Evolutionary conservation across 2,113 vertebrate species (phyloP).

Genomic region (Cottus gobio): DNA sequence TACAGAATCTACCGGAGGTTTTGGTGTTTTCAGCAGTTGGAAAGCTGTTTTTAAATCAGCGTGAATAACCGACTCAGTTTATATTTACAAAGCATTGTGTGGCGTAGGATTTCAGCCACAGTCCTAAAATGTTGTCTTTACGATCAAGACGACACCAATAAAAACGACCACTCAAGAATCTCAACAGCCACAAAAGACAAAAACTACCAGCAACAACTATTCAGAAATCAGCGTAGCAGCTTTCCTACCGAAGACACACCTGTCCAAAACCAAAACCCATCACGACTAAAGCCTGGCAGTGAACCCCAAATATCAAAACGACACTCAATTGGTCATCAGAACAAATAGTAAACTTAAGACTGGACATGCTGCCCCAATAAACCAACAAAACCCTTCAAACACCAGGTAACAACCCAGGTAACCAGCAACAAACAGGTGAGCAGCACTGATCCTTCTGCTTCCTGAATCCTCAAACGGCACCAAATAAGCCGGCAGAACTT

Average conservation of each 20-base stretch:
- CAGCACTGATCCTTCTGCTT: not conserved
- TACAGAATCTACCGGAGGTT: slow-evolving; percentile 10
- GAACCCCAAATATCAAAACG: not conserved
- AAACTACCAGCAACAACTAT: not conserved
- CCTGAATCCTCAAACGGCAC: slow-evolving; percentile 2
- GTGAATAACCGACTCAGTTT: slow-evolving; percentile 3
- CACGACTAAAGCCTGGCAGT: not conserved
- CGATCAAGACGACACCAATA: not conserved
- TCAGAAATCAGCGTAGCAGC: not conserved
- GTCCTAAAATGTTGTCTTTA: not conserved
- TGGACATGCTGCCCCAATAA: not conserved
- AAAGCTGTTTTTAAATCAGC: not conserved
- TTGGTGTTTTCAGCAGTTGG: slow-evolving; percentile 14
- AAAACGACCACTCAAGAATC: not conserved
- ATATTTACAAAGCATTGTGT: not conserved
- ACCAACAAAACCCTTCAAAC: not conserved
- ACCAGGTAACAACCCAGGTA: slow-evolving; percentile 6
- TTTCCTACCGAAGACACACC: not conserved
- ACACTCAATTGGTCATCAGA: not conserved
- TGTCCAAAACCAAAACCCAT: slow-evolving; percentile 5
- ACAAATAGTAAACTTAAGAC: not conserved
- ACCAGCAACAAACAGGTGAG: slow-evolving; percentile 26
- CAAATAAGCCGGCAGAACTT: slow-evolving; percentile 29
- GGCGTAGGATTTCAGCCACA: not conserved
- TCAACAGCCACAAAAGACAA: not conserved